These are phyloP conservation scores for Glomeris marginata DNA, from an alignment of 2,888 invertebrate genomes.

Conservation along the genomic window DNA sequence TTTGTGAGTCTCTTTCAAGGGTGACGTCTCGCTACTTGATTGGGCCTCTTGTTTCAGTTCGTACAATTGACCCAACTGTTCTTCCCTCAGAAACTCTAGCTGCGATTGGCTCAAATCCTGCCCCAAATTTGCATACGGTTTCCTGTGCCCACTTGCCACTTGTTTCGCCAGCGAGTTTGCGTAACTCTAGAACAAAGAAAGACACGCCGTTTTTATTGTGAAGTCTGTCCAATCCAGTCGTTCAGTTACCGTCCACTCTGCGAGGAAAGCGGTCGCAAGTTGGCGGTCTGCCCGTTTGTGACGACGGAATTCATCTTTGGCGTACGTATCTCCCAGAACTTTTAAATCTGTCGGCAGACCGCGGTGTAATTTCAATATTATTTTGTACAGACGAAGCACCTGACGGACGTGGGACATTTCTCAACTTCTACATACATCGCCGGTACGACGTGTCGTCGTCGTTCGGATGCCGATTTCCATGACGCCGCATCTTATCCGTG, in stretches of 20 bases:
- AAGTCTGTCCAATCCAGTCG: too few species aligned
- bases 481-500: too few species aligned
- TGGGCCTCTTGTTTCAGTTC: constrained; percentile 56
- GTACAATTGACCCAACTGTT: constrained; percentile 69
- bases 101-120: constrained; percentile 42
- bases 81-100: constrained; percentile 56
- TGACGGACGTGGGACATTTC: constrained; percentile 39
- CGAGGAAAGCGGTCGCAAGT: constrained; percentile 61
- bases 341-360: constrained; percentile 55
- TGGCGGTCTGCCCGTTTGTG: constrained; percentile 51
- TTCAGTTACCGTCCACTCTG: constrained; percentile 89
- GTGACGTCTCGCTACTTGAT: neutral
- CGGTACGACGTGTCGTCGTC: too few species aligned
- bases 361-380: constrained; percentile 59
- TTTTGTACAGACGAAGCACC: constrained; percentile 58
- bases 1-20: too few species aligned
- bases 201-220: neutral
- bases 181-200: constrained; percentile 46
- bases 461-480: too few species aligned
- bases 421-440: too few species aligned
- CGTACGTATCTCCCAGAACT: constrained; percentile 57
- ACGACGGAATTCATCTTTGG: constrained; percentile 66
- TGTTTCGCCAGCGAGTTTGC: constrained; percentile 58
- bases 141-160: constrained; percentile 41
- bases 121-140: constrained; percentile 43